Base-by-base conservation (phyloP, 2,888 invertebrate genomes). In the Rhaphigaster nebulosa region DNA sequence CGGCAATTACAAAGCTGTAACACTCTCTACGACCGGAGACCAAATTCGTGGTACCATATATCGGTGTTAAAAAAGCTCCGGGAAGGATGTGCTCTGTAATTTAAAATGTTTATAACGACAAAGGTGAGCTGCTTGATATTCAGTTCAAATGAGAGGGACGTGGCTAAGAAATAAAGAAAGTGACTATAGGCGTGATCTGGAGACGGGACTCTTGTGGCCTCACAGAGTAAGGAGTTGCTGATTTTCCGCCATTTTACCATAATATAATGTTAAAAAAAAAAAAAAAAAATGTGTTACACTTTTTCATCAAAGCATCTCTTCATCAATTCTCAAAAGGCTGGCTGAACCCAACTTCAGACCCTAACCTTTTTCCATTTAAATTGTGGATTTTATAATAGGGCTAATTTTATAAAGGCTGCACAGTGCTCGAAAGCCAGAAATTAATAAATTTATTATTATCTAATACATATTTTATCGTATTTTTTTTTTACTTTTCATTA, bases 111-210 rank as follows among this genome's bases (percentile, higher is more conserved):
- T 76, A 89, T 70, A 89, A 89, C 70, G 89, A 89, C 89, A 89
- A 76, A 89, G 89, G 60, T n/a, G 52, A 29, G 65, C 89, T 89
- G 52, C 50, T 89, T 89, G 65, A 76, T 89, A 89, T 89, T 89
- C 89, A 65, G 70, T 76, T 89, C 70, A 89, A 89, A 89, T 70
- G 89, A 89, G n/a, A 5, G 6, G 76, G 56, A 89, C 89, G 89
- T 89, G 89, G 15, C 45, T n/a, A 65, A 89, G 50, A 76, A 89
- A 89, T 89, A 89, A 89, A 89, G 41, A 41, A 84, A 45, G 84
- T 45, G 45, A 45, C 84, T n/a, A 45, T 45, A 70, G 70, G 70
- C 70, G 70, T 70, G 70, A 70, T 70, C 70, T 70, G 70, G 84
- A 84, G 41, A 45, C 84, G 41, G 84, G 41, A 84, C 84, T 45